Base-by-base conservation (phyloP, 2,888 invertebrate species). In the Subacronicta megacephala region DNA sequence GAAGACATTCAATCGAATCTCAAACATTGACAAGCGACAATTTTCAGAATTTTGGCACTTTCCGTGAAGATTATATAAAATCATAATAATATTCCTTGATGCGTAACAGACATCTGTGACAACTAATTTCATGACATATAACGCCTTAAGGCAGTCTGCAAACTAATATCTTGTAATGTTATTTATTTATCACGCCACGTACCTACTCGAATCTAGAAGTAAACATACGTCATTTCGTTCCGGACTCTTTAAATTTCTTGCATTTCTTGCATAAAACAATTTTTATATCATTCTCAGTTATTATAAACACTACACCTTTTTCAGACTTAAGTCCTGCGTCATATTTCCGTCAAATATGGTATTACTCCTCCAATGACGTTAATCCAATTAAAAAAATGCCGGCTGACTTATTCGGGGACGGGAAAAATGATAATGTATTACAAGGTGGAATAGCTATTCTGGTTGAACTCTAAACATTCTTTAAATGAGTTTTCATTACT, bases 401-500 rank as follows among this genome's bases (percentile, higher is more conserved):
- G 62, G 42, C 18, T 33, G 56, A 67, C 41, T 67, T 62, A 62
- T 56, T 66, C 45, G 12, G 49, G 41, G 35, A 57, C 35, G 57
- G 17, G 35, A 50, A 50, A 61, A 47, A 53, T 56, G 50, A 41
- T 56, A 59, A 69, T 60, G 43, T 53, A 46, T 43, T 58, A 56
- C 38, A 16, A 53, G 31, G 10, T 41, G 37, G 31, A 56, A 53
- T 37, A 50, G 36, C 45, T 59, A 68, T 59, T 68, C 47, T 56
- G 16, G 63, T 46, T 40, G 37, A 36, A 52, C 56, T 67, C 46
- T 47, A 63, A 69, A 70, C 52, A 62, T 55, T 73, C 57, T 64
- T 61, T 47, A 65, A 77, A 76, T 55, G 66, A 53, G 72, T 77
- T 78, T 82, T 80, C 75, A 81, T 80, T 78, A 72, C 50, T 40